Percentiles rank a stretch among this genome's conserved stretches.
phyloP scores from a whole-genome alignment of 1,140 invertebrate genomes.

The Halictus rubicundus region DNA sequence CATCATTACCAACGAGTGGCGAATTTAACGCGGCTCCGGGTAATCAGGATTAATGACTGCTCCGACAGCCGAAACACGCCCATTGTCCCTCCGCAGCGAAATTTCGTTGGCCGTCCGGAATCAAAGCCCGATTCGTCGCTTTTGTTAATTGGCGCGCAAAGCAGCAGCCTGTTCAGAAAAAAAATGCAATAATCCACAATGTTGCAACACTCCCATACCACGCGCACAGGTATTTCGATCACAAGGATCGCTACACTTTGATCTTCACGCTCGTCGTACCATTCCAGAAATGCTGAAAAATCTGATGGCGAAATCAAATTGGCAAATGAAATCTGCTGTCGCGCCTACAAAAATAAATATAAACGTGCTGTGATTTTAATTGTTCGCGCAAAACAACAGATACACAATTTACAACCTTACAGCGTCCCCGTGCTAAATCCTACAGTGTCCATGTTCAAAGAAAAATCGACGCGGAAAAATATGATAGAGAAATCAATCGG shows the following conservation, averaged over 20 bases:
- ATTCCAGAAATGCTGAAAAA: no score
- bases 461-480: background rate
- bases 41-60: background rate
- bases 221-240: no score
- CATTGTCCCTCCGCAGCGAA: background rate
- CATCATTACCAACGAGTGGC: conserved; percentile 9
- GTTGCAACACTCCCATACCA: background rate
- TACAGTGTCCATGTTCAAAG: background rate
- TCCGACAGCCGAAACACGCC: background rate
- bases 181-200: conserved; percentile 7
- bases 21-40: conserved; percentile 5
- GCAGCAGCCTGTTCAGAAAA: background rate
- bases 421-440: no score
- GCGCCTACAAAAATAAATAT: no score
- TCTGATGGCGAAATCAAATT: no score
- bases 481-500: conserved; percentile 1
- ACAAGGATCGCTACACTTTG: no score
- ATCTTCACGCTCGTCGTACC: no score
- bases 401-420: no score
- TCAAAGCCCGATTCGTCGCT: background rate
- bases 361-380: no score
- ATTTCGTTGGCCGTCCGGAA: background rate
- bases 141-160: conserved; percentile 11
- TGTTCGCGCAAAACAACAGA: no score
- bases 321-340: no score